Base-by-base conservation (phyloP, 2,888 invertebrate species). In the Cheilosia vulpina region DNA sequence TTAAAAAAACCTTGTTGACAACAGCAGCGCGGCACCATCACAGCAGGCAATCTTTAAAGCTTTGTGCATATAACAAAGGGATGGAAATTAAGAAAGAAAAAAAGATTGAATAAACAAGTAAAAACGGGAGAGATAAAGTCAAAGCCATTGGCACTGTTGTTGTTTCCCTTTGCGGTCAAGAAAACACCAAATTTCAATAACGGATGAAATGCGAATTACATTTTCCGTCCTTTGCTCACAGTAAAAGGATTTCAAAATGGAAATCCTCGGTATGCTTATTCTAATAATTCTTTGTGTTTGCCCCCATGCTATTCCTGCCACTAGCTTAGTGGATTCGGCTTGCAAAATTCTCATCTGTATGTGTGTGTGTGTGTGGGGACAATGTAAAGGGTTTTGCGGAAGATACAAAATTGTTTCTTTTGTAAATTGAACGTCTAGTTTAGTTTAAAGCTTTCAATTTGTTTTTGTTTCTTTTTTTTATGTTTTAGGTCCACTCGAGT, bases 171-270 rank as follows among this genome's bases (percentile, higher is more conserved):
- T 78, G 66, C 57, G 24, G 21, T 31, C 17, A 43, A 13, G 13
- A 38, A 68, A 66, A 68, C 66, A 72, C 72, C 57, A 72, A 50
- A 55, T 78, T 57, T 72, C 60, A 65, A 66, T 60, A 43, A 66
- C 52, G 55, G 55, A 45, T 78, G 43, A 73, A 78, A 72, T 68
- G 68, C 63, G 72, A 72, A 78, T 72, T 62, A 78, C 50, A 68
- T 79, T 65, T 69, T 58, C 47, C 68, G 27, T 52, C 55, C 57
- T 78, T 55, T 24, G 63, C 62, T 78, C 72, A 66, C 71, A 60
- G 50, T 78, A 73, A 73, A 68, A 69, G 73, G 73, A 83, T 73
- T 69, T 79, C 83, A 78, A 83, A 83, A 83, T 79, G 83, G 73
- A 83, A 83, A 79, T 65, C 72, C 73, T 52, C 63, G 13, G 27